Percentiles rank a stretch among this genome's conserved stretches.
These are phyloP conservation scores for Eupithecia exiguata DNA, from an alignment of 2,888 invertebrate genomes.

Conservation along the genomic window DNA sequence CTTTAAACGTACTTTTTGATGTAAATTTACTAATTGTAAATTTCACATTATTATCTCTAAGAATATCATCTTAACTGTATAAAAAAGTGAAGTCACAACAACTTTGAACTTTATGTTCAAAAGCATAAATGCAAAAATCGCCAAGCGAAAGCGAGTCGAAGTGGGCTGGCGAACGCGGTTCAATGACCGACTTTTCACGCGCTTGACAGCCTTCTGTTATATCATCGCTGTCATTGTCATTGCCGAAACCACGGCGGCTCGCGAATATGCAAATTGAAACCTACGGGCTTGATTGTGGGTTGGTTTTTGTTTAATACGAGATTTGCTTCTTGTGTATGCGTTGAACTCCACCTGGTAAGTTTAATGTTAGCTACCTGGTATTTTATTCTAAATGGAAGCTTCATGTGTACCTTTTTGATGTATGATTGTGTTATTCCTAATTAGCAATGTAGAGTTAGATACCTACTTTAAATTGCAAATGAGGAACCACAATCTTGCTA, in stretches of 20 bases:
- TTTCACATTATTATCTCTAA: not conserved
- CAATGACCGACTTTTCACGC: conserved; percentile 84
- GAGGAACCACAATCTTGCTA: not conserved
- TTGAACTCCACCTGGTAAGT: conserved; percentile 39
- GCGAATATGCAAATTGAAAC: conserved; percentile 66
- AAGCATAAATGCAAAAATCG: conserved; percentile 71
- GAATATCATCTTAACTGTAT: conserved; percentile 64
- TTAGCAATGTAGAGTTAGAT: not conserved
- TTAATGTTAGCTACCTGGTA: conserved; percentile 17
- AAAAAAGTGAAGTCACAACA: conserved; percentile 46
- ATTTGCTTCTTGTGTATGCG: conserved; percentile 48
- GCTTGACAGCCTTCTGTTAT: conserved; percentile 84
- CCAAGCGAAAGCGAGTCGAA: conserved; percentile 71
- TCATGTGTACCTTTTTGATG: not conserved
- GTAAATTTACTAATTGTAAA: not conserved
- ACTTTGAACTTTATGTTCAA: conserved; percentile 68
- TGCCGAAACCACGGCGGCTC: conserved; percentile 74
- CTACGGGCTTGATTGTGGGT: conserved; percentile 59
- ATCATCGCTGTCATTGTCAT: conserved; percentile 84
- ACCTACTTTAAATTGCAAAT: not conserved
- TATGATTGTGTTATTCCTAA: not conserved
- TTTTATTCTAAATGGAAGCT: conserved; percentile 9
- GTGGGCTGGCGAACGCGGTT: conserved; percentile 72
- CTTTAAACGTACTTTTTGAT: not conserved
- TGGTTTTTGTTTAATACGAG: conserved; percentile 60